Conservation (phyloP, 2,888 invertebrate species). For the Troilus luridus region DNA sequence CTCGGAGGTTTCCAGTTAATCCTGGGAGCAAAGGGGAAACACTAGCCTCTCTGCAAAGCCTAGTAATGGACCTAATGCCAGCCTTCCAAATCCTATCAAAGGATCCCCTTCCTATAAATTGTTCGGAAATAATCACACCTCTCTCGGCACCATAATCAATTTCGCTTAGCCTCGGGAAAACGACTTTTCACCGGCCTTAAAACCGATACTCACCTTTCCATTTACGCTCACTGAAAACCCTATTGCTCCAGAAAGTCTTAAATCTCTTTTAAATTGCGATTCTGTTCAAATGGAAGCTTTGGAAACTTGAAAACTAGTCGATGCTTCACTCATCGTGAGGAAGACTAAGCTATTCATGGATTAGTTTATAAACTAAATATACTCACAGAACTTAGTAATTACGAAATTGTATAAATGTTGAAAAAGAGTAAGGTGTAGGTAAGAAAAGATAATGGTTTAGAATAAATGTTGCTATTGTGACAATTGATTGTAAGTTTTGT, state of each 20-base stretch:
- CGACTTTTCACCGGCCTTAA: neutral
- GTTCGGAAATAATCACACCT: slow-evolving; percentile 48
- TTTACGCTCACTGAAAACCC: neutral
- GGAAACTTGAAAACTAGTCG: neutral
- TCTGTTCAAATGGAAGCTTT: neutral
- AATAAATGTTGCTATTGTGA: no score
- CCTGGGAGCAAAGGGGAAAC: slow-evolving; percentile 44
- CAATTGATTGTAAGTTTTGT: no score
- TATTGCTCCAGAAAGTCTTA: neutral
- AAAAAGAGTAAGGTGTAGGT: no score
- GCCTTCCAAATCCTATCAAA: slow-evolving; percentile 45
- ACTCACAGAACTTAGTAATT: no score
- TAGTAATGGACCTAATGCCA: slow-evolving; percentile 45
- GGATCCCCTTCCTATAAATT: slow-evolving; percentile 24
- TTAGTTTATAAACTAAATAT: no score
- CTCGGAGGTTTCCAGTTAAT: slow-evolving; percentile 33
- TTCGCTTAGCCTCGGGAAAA: neutral
- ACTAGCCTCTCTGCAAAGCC: neutral
- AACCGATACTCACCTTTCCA: neutral
- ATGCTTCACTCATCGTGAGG: neutral
- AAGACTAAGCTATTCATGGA: neutral
- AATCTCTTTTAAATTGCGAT: neutral
- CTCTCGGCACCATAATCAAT: slow-evolving; percentile 38
- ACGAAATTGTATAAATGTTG: no score
- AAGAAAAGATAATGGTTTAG: no score